Evolutionary conservation across 2,113 vertebrate species (phyloP), one percentile per base, ranked within the genome.

Genomic region (Tenebrosternarchus preto): DNA sequence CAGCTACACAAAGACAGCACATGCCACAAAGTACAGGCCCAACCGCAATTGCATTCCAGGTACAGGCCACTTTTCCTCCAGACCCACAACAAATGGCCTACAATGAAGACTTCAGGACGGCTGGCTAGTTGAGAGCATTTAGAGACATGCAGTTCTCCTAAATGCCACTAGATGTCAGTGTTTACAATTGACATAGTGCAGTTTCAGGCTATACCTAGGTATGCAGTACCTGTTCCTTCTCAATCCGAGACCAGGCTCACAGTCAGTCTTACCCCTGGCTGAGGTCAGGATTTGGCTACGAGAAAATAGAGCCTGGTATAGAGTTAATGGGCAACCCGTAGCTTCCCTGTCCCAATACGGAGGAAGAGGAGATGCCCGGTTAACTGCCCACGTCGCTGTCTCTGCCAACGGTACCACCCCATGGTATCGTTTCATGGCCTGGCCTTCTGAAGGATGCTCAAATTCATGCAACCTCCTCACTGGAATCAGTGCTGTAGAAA

Each of bases 141-240:
- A 46, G 5, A 46, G 5, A 46, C 31, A 0, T 76, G 11, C 86
- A 83, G 68, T 87, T 89, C 67, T 78, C 7, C 69, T 64, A 73
- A 68, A 73, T 31, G 67, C 86, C 91, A 89, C 80, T 64, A 77
- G 87, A 76, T 83, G 90, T 87, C 89, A 84, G 84, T 84, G 82
- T 88, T 86, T 85, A 68, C 82, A 76, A 64, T 12, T 29, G n/a
- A 29, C 33, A 56, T 53, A 57, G 64, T 77, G 76, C 76, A 77
- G 63, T 66, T 17, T 20, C 63, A 33, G 27, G 16, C 29, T 66
- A 12, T 9, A 7, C 1, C 17, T 31, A 0, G 4, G 25, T 25
- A 17, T 12, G 9, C 39, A 9, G 6, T 8, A 43, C 29, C 72
- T 39, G 55, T 39, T 74, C 25, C 56, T 74, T 39, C 71, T 73